These are phyloP conservation scores for Notocelia uddmanniana DNA, from an alignment of 2,888 invertebrate species.

Conservation along the genomic window DNA sequence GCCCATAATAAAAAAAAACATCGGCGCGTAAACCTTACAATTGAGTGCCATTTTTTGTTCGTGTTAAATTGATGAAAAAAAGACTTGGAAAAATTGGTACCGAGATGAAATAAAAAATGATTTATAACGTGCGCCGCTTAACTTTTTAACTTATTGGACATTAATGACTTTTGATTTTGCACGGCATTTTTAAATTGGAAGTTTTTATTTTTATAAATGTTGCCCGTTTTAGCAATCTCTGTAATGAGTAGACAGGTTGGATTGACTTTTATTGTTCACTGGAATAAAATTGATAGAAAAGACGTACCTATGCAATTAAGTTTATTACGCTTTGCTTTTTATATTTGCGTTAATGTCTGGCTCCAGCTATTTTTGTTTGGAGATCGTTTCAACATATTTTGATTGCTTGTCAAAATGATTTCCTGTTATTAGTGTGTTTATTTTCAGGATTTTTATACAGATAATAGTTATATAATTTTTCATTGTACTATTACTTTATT, in stretches of 20 bases:
- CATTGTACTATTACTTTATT: no score
- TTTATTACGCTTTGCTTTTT: conserved; percentile 23
- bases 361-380: conserved; percentile 14
- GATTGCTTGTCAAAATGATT: conserved; percentile 4
- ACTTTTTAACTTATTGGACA: conserved; percentile 84
- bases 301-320: background rate
- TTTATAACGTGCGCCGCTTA: conserved; percentile 80
- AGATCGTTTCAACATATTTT: background rate
- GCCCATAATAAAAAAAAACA: conserved; percentile 75
- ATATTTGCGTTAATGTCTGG: conserved; percentile 11
- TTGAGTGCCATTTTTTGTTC: conserved; percentile 83
- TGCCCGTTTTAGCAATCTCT: conserved; percentile 55
- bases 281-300: conserved; percentile 32
- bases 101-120: conserved; percentile 84
- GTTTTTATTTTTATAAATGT: conserved; percentile 65
- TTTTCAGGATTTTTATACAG: background rate
- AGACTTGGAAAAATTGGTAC: conserved; percentile 78
- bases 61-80: conserved; percentile 84
- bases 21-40: conserved; percentile 77
- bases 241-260: conserved; percentile 25
- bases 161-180: conserved; percentile 84
- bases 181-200: conserved; percentile 64
- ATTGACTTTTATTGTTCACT: conserved; percentile 42
- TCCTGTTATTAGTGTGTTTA: background rate
- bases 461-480: no score